These are phyloP conservation scores for Thamnophis sirtalis DNA, from an alignment of 2,113 vertebrate genomes.

Conservation along the genomic window DNA sequence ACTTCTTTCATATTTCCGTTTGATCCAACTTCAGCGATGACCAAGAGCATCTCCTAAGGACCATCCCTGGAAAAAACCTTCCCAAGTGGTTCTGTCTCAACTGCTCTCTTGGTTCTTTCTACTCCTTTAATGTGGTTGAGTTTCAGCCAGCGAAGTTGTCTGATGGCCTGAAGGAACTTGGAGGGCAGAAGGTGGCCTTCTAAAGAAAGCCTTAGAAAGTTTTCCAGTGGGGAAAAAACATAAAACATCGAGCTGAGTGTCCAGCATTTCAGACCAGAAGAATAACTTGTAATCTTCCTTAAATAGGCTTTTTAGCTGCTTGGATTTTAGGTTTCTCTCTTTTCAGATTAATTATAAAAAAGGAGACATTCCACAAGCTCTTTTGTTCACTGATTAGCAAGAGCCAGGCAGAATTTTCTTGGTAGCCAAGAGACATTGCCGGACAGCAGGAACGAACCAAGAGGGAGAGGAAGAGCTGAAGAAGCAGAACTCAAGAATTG, in stretches of 20 bases:
- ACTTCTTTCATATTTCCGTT: neutral
- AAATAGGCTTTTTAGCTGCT: neutral
- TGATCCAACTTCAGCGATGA: neutral
- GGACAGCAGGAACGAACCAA: neutral
- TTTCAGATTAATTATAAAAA: neutral
- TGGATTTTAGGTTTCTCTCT: neutral
- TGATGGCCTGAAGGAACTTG: neutral
- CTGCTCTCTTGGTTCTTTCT: neutral
- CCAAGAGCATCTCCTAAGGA: neutral
- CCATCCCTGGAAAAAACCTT: neutral
- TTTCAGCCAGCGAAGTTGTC: neutral
- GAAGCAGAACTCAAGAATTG: neutral
- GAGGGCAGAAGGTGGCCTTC: neutral
- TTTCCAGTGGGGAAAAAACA: neutral
- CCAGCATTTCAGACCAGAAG: neutral
- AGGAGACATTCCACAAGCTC: neutral
- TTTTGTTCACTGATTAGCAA: neutral
- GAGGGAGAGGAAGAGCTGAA: neutral
- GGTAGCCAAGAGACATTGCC: neutral
- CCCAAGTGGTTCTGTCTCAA: neutral
- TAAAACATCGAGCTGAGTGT: neutral
- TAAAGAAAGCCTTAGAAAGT: neutral
- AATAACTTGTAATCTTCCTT: neutral
- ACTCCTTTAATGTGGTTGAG: neutral
- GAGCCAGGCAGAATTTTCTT: no score